Conservation (phyloP, 1,140 invertebrate species). For the Coptotermes formosanus region DNA sequence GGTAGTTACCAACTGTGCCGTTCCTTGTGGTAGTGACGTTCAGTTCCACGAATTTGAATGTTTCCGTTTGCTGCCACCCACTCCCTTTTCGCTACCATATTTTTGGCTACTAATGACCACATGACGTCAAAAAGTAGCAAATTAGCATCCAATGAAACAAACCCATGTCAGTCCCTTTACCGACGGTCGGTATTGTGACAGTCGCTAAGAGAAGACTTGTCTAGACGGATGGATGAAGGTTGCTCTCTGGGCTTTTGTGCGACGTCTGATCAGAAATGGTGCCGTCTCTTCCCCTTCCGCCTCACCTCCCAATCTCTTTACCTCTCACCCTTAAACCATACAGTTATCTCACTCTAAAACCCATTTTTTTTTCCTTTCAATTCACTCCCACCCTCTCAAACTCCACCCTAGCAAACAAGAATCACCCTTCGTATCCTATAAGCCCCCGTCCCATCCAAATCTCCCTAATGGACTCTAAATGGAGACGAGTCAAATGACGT, state of each 20-base stretch:
- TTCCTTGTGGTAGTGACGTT: too few relatives aligned
- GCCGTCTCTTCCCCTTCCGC: not conserved
- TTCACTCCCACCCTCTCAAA: not conserved
- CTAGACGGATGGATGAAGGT: not conserved
- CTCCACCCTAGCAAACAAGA: not conserved
- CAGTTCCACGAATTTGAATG: too few relatives aligned
- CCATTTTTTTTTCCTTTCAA: not conserved
- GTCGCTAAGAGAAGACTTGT: not conserved
- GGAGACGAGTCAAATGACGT: constrained; percentile 4
- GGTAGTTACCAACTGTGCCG: too few relatives aligned
- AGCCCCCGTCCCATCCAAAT: not conserved
- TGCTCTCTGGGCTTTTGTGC: not conserved
- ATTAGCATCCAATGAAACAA: not conserved
- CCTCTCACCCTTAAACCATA: not conserved
- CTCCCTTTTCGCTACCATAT: too few relatives aligned
- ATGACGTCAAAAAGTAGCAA: not conserved
- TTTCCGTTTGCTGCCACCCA: too few relatives aligned
- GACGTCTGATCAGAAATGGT: not conserved
- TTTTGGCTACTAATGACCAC: too few relatives aligned
- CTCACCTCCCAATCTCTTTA: not conserved
- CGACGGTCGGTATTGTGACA: not conserved
- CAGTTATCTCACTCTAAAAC: not conserved
- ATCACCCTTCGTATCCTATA: not conserved
- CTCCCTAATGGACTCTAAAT: constrained; percentile 18
- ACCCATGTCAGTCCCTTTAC: not conserved